Conservation (phyloP, 2,888 invertebrate species). For the Amphipyra tragopoginis region DNA sequence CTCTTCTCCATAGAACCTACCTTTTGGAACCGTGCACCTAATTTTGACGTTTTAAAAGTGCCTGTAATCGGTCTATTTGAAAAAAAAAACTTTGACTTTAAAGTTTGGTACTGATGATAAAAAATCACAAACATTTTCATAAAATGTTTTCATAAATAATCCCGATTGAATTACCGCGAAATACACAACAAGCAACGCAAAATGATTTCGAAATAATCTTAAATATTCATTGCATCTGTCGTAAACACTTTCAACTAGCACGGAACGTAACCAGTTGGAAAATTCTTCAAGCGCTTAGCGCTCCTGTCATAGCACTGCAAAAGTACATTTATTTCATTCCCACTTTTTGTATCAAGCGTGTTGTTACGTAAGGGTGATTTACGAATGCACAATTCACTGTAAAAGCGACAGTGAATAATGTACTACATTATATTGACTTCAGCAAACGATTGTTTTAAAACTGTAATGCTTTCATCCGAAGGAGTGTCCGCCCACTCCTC, state of each 20-base stretch:
- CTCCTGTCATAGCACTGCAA: slow-evolving; percentile 51
- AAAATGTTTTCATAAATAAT: neutral
- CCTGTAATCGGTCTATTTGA: too few relatives aligned
- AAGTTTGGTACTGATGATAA: too few relatives aligned
- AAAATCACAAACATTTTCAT: too few relatives aligned
- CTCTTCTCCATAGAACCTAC: too few relatives aligned
- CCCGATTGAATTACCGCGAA: neutral
- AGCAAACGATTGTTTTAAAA: slow-evolving; percentile 61
- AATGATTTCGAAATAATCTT: slow-evolving; percentile 43
- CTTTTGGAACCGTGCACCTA: too few relatives aligned
- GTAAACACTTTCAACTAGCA: slow-evolving; percentile 41
- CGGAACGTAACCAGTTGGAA: slow-evolving; percentile 48
- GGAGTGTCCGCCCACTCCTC: slow-evolving; percentile 29
- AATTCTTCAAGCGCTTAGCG: slow-evolving; percentile 58
- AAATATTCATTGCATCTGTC: slow-evolving; percentile 54
- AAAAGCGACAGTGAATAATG: slow-evolving; percentile 73
- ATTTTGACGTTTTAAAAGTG: too few relatives aligned
- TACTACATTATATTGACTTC: slow-evolving; percentile 66
- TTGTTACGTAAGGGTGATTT: slow-evolving; percentile 71
- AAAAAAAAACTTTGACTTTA: too few relatives aligned
- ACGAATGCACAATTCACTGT: slow-evolving; percentile 71
- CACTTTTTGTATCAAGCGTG: slow-evolving; percentile 69
- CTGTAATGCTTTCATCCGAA: slow-evolving; percentile 41
- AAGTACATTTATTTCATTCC: slow-evolving; percentile 65
- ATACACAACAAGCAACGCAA: neutral